These are phyloP conservation scores for Rapana venosa DNA, from an alignment of 2,888 invertebrate genomes.

Conservation along the genomic window DNA sequence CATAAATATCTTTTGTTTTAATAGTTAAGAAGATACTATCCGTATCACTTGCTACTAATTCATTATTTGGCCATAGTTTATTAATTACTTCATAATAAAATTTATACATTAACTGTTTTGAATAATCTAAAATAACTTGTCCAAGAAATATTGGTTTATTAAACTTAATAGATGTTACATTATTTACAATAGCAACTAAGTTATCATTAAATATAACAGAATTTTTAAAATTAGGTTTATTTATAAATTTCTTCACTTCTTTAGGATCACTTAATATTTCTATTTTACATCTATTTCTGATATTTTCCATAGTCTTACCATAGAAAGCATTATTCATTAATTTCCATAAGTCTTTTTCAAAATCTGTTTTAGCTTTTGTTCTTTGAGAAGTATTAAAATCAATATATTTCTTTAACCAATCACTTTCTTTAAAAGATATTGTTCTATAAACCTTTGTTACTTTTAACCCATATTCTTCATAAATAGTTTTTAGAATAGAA, in stretches of 20 bases:
- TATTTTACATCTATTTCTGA: slow-evolving; percentile 4
- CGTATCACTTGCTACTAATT: neutral
- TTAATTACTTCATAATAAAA: slow-evolving; percentile 45
- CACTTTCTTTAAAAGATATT: neutral
- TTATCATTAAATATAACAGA: slow-evolving; percentile 55
- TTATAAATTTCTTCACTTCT: slow-evolving; percentile 75
- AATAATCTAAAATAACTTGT: slow-evolving; percentile 46
- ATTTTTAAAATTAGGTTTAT: slow-evolving; percentile 44
- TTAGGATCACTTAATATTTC: slow-evolving; percentile 61
- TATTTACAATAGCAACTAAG: slow-evolving; percentile 44
- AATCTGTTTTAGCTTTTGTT: neutral
- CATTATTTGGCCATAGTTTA: neutral
- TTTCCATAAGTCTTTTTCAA: neutral
- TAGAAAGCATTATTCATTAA: neutral
- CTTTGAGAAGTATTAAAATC: neutral
- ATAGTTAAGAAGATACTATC: slow-evolving; percentile 18
- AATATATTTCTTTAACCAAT: neutral
- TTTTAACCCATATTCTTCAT: neutral
- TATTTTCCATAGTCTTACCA: neutral
- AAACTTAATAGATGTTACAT: slow-evolving; percentile 23
- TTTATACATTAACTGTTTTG: slow-evolving; percentile 49
- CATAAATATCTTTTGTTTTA: slow-evolving; percentile 46
- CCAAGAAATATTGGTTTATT: slow-evolving; percentile 50
- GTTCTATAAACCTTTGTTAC: neutral
- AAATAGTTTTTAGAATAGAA: neutral